Conservation (phyloP, 2,888 invertebrate genomes). For the Hyposoter dolosus region DNA sequence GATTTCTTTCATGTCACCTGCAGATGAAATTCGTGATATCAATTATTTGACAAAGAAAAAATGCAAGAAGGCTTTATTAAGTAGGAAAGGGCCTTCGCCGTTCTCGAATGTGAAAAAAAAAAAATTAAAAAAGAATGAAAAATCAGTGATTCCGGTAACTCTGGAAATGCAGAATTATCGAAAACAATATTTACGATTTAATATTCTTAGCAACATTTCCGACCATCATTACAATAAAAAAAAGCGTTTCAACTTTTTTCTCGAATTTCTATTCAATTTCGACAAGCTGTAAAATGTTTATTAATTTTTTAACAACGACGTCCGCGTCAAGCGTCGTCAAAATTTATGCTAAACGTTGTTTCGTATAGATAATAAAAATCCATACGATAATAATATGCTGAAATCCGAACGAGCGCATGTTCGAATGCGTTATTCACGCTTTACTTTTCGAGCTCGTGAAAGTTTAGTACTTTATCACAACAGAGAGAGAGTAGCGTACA, state of each 20-base stretch:
- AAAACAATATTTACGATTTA: neutral
- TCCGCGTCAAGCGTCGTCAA: neutral
- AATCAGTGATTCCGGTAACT: neutral
- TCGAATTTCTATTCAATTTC: no score
- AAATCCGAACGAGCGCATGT: neutral
- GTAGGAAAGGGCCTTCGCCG: no score
- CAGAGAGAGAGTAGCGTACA: neutral
- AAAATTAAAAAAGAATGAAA: neutral
- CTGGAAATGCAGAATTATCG: neutral
- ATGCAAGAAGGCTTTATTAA: no score
- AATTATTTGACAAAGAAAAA: neutral
- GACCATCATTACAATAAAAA: neutral
- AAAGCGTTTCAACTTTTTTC: neutral
- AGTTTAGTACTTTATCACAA: neutral
- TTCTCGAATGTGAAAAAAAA: neutral
- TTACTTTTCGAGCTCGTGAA: constrained; percentile 8
- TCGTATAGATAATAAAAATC: neutral
- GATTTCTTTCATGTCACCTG: neutral
- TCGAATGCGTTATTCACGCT: neutral
- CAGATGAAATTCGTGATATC: no score
- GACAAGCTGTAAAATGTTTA: no score
- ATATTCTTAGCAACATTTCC: neutral
- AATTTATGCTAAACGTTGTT: neutral
- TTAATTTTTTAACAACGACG: no score
- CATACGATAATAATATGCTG: neutral